Conservation (phyloP, 1,140 invertebrate genomes). For the Drosophila triauraria region DNA sequence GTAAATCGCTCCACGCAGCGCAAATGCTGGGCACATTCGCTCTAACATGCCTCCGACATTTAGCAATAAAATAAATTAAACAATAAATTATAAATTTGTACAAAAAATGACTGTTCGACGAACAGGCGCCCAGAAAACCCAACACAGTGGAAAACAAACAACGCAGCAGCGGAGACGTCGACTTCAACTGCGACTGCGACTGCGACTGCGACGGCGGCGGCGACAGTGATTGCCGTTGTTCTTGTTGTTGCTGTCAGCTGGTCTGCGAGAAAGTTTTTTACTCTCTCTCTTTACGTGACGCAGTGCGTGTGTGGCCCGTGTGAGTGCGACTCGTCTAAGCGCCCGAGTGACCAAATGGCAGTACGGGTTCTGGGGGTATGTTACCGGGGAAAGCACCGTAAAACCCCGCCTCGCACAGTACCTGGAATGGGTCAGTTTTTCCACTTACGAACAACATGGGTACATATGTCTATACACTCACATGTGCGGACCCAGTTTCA, state of each 20-base stretch:
- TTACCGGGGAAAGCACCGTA: constrained; percentile 8
- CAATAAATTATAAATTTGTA: constrained; percentile 84
- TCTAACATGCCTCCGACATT: constrained; percentile 53
- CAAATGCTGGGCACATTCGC: constrained; percentile 14
- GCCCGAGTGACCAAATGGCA: constrained; percentile 29
- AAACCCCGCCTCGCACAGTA: constrained; percentile 4
- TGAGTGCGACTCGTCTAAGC: constrained; percentile 31
- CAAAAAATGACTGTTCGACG: constrained; percentile 79
- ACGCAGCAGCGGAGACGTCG: constrained; percentile 7
- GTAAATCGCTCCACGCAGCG: constrained; percentile 16
- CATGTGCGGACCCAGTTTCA: neutral
- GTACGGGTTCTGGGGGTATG: constrained; percentile 14
- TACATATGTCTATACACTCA: constrained; percentile 1
- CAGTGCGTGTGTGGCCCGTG: constrained; percentile 35
- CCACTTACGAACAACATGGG: neutral
- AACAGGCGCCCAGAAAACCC: constrained; percentile 70
- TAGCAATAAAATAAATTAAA: constrained; percentile 84
- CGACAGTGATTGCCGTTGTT: constrained; percentile 6
- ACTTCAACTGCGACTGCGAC: constrained; percentile 25
- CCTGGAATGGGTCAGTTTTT: constrained; percentile 21
- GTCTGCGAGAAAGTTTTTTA: constrained; percentile 69
- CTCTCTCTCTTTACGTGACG: constrained; percentile 21
- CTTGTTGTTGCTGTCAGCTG: constrained; percentile 52
- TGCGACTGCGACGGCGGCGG: constrained; percentile 13
- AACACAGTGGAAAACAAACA: constrained; percentile 8